Conservation (phyloP, 2,797 vertebrate genomes). For the Eupleurogrammus muticus region DNA sequence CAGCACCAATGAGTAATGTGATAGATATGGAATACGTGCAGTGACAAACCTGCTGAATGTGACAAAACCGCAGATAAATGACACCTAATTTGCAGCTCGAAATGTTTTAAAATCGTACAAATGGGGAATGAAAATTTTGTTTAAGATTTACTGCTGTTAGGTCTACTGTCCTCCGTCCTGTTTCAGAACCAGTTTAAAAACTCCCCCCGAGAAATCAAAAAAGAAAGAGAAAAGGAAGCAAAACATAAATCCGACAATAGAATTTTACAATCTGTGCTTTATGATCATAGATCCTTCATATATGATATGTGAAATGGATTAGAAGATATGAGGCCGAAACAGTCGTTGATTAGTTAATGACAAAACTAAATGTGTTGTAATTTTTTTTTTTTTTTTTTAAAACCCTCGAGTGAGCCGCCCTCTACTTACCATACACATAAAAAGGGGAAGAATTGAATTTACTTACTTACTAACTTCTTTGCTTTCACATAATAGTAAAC, state of each 20-base stretch:
- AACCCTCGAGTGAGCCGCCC: background rate
- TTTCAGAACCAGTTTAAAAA: too few species aligned
- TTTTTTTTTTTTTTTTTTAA: background rate
- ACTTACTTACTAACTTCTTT: slow-evolving; percentile 13
- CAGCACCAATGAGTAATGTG: background rate
- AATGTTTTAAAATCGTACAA: background rate
- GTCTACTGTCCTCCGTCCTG: background rate
- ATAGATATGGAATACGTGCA: too few species aligned
- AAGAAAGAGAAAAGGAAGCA: background rate
- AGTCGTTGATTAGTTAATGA: background rate
- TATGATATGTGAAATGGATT: too few species aligned
- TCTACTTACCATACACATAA: slow-evolving; percentile 15
- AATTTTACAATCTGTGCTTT: background rate
- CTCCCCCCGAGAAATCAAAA: background rate
- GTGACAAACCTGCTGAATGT: too few species aligned
- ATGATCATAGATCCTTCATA: background rate
- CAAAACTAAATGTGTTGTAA: background rate
- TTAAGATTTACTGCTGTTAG: background rate
- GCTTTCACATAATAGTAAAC: background rate
- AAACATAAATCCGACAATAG: background rate
- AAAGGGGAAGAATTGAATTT: background rate
- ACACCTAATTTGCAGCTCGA: too few species aligned
- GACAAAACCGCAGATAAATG: too few species aligned
- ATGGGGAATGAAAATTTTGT: too few species aligned
- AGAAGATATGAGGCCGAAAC: background rate